phyloP scores from a whole-genome alignment of 2,888 invertebrate species.

The Polymixis flavicincta region DNA sequence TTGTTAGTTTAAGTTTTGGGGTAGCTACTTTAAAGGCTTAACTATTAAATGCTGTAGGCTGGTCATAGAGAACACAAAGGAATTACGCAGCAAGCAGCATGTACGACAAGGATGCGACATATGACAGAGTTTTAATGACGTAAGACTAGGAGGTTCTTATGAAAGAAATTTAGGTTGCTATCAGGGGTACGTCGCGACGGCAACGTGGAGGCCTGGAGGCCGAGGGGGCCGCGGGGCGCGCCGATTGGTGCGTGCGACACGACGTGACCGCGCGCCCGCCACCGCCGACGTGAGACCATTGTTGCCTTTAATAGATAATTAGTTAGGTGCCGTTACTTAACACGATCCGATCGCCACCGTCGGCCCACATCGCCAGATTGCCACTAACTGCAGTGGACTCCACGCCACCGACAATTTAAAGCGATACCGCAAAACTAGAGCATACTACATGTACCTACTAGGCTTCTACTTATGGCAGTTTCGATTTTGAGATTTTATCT shows the following conservation, averaged over 20 bases:
- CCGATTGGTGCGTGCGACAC: constrained; percentile 73
- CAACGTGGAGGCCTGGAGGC: constrained; percentile 6
- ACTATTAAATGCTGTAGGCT: background rate
- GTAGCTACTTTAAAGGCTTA: background rate
- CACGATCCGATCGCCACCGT: constrained; percentile 81
- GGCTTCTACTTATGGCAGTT: constrained; percentile 38
- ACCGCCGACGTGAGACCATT: constrained; percentile 85
- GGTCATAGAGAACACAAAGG: background rate
- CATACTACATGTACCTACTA: constrained; percentile 68
- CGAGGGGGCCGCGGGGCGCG: constrained; percentile 50
- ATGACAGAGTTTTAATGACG: constrained; percentile 5
- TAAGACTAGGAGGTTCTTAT: background rate
- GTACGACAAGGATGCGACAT: background rate
- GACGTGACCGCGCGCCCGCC: constrained; percentile 75
- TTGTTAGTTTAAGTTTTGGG: constrained; percentile 21
- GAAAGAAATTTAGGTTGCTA: constrained; percentile 4
- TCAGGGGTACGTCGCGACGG: constrained; percentile 30
- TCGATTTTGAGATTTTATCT: constrained; percentile 19
- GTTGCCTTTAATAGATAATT: constrained; percentile 89
- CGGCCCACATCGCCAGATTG: constrained; percentile 79
- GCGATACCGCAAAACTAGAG: constrained; percentile 72
- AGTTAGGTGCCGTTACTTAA: constrained; percentile 87
- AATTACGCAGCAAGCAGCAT: background rate
- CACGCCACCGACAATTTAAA: constrained; percentile 69
- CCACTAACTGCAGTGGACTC: constrained; percentile 75